Evolutionary conservation across 2,888 invertebrate genomes (phyloP).

Genomic region (Pseudanteris insignis): DNA sequence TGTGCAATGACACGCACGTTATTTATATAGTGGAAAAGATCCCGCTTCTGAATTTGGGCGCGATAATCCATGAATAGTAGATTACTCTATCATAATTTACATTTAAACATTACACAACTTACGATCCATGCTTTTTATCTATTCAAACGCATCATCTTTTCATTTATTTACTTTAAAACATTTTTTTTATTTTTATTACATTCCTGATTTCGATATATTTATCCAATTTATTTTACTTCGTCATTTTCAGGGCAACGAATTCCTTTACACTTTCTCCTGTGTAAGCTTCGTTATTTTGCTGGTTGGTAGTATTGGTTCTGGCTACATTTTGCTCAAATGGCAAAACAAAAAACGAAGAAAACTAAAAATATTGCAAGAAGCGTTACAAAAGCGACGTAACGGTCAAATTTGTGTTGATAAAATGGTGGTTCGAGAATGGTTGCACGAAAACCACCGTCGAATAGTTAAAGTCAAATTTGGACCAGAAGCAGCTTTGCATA

Average conservation of each 20-base stretch:
- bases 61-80: too few relatives aligned
- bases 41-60: too few relatives aligned
- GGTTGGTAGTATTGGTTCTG: constrained; percentile 89
- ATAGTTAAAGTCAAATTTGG: constrained; percentile 90
- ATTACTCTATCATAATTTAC: too few relatives aligned
- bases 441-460: constrained; percentile 90
- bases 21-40: constrained; percentile 35
- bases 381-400: constrained; percentile 69
- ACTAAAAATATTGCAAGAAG: constrained; percentile 85
- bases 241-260: constrained; percentile 84
- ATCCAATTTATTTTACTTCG: not conserved
- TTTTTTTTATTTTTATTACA: not conserved
- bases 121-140: too few relatives aligned
- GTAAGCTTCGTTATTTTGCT: constrained; percentile 92
- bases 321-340: constrained; percentile 90
- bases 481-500: constrained; percentile 85
- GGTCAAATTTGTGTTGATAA: constrained; percentile 83
- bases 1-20: constrained; percentile 30
- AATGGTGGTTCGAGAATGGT: constrained; percentile 93
- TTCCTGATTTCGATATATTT: not conserved
- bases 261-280: constrained; percentile 96
- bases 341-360: constrained; percentile 85
- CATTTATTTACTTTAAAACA: not conserved
- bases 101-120: too few relatives aligned
- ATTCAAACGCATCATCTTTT: too few relatives aligned